Base-by-base conservation (phyloP, 1,140 invertebrate genomes). In the Eumeta japonica region DNA sequence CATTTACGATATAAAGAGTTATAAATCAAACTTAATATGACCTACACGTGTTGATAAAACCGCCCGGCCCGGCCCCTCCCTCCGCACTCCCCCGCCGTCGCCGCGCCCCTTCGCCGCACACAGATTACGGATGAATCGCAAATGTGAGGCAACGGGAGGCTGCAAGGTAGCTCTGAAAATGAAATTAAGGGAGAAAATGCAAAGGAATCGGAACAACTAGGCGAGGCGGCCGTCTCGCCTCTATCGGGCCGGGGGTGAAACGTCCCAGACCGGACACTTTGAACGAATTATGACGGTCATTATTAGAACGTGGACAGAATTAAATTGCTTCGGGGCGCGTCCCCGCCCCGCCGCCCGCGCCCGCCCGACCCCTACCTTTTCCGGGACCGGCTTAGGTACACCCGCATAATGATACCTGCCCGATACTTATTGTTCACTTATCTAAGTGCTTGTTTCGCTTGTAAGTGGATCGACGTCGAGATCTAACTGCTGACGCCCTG, bases 281-380 rank as follows among this genome's bases (percentile, higher is more conserved):
- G 72, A 76, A 76, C 75, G 72, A 77, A 75, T 77, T 77, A 77
- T 77, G 75, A 77, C 67, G 68, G 75, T 75, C 72, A 77, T 77
- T 77, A 77, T 77, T 75, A 77, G 71, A 73, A 75, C 75, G 72
- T 77, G 72, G 72, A 74, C 72, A 73, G 72, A 77, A 77, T 77
- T 75, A 76, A 75, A 77, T 76, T 75, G 75, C 68, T 67, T 61
- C 67, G 64, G 51, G 46, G 37, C 40, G 10, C 30, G 17, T 44
- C 38, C 43, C 31, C 38, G 10, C 41, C 35, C 46, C 42, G 17
- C 41, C 17, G 17, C 16, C 35, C 28, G 48, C 56, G 45, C 43
- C 43, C 57, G 54, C 50, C 43, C 43, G 55, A 52, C 50, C 53
- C 63, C 33, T 19, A 18, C 33, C 33, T 30, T 30, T 30, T 30